Evolutionary conservation across 2,888 invertebrate genomes (phyloP), one percentile per base, ranked within the genome.

Genomic region (Agonopterix alstromeriana): DNA sequence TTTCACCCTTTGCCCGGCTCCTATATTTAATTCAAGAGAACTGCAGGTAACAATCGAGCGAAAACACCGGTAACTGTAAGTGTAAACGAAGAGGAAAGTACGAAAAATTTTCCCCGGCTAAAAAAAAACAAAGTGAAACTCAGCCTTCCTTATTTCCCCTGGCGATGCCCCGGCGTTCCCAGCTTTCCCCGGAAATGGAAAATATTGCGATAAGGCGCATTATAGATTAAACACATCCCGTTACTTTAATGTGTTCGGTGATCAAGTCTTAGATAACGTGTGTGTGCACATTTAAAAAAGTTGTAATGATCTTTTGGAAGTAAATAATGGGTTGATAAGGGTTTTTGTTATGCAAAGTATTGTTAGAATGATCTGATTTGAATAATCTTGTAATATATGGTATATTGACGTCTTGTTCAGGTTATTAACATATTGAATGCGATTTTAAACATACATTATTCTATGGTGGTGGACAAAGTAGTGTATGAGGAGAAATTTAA

Each of bases 181-280:
- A 67, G 76, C 74, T 77, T 77, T 77, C 70, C 77, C 76, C 71
- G 87, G 85, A 87, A 89, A 87, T 88, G 88, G 88, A 83, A 88
- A 89, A 89, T 88, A 89, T 89, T 81, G 87, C 85, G 87, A 89
- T 89, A 89, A 89, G 87, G 77, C 73, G 75, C 88, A 87, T 89
- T 89, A 88, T 82, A 86, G 84, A 88, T 88, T 88, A 87, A 85
- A 86, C 81, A 77, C 73, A 78, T 77, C 73, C 62, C 73, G 73
- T 62, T 69, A 71, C 72, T 76, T 77, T 83, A 85, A 84, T 82
- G 77, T 62, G 67, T 71, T 76, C 62, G 67, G 76, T 72, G 83
- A 84, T 85, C 82, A 73, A 77, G 70, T 57, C 58, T 49, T 55
- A 54, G 72, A 74, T 80, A 80, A 27, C 66, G 64, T 69, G 67